These are phyloP conservation scores for Oscarella lobularis DNA, from an alignment of 37 sponge, comb jelly and placozoan species.

Conservation along the genomic window DNA sequence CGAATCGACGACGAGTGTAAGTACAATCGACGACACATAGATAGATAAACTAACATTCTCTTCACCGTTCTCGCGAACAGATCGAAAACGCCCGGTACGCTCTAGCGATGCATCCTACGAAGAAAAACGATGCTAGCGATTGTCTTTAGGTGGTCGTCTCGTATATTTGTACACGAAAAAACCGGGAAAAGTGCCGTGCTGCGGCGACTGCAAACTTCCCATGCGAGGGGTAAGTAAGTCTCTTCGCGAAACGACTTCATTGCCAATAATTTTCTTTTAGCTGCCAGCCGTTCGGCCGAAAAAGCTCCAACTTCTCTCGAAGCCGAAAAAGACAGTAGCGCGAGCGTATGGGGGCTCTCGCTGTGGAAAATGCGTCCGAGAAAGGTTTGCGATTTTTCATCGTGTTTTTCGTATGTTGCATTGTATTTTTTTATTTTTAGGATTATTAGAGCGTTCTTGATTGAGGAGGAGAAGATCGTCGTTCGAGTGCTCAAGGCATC, in stretches of 20 bases:
- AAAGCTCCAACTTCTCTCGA: conserved; percentile 59
- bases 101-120: not conserved
- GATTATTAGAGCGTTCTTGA: conserved; percentile 86
- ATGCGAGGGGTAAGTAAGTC: conserved; percentile 52
- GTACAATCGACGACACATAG: too few relatives aligned
- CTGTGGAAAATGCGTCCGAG: conserved; percentile 51
- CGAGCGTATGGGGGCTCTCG: conserved; percentile 75
- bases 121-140: not conserved
- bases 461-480: conserved; percentile 95
- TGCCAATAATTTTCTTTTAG: conserved; percentile 5
- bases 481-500: conserved; percentile 49
- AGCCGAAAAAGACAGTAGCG: conserved; percentile 63
- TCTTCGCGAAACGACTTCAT: not conserved
- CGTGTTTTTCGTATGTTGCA: not conserved
- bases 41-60: too few relatives aligned
- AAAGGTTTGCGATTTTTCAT: conserved; percentile 32
- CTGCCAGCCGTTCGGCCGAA: conserved; percentile 71
- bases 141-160: conserved; percentile 63
- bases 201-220: conserved; percentile 47
- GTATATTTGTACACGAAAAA: conserved; percentile 85
- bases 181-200: conserved; percentile 49
- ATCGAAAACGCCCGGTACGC: conserved; percentile 3
- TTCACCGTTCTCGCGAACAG: not conserved
- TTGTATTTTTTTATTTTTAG: conserved; percentile 19
- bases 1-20: conserved; percentile 73